Evolutionary conservation across 2,888 invertebrate species (phyloP).

Genomic region (Hoplodrina blanda): DNA sequence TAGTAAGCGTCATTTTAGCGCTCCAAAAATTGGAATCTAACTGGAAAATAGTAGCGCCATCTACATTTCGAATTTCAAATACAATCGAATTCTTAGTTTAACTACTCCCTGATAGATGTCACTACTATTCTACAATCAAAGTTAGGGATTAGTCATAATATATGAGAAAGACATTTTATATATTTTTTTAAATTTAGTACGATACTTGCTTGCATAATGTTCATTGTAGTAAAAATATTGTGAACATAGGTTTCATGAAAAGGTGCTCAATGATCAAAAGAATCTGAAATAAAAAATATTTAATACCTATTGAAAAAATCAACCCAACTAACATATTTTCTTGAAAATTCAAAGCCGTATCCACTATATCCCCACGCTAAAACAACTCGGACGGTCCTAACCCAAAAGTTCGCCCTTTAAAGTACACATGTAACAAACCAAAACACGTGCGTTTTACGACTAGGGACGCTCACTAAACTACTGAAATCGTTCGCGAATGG

Average conservation of each 20-base stretch:
- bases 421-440: conserved; percentile 85
- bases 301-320: too few species aligned
- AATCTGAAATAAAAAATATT: too few species aligned
- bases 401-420: conserved; percentile 87
- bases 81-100: conserved; percentile 23
- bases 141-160: neutral
- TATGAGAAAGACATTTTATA: neutral
- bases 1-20: conserved; percentile 52
- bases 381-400: conserved; percentile 83
- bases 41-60: conserved; percentile 59
- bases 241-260: too few species aligned
- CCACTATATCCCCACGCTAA: conserved; percentile 66
- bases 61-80: conserved; percentile 43
- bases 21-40: conserved; percentile 35
- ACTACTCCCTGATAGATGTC: conserved; percentile 71
- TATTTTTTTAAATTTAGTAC: neutral
- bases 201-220: too few species aligned
- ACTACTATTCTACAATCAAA: neutral
- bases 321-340: neutral
- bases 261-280: too few species aligned
- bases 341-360: conserved; percentile 55
- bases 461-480: conserved; percentile 79
- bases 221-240: too few species aligned
- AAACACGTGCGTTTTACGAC: conserved; percentile 89
- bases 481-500: conserved; percentile 84